Percentiles rank a stretch among this genome's conserved stretches.
Conservation (phyloP, 2,888 invertebrate species). For the Troilus luridus region DNA sequence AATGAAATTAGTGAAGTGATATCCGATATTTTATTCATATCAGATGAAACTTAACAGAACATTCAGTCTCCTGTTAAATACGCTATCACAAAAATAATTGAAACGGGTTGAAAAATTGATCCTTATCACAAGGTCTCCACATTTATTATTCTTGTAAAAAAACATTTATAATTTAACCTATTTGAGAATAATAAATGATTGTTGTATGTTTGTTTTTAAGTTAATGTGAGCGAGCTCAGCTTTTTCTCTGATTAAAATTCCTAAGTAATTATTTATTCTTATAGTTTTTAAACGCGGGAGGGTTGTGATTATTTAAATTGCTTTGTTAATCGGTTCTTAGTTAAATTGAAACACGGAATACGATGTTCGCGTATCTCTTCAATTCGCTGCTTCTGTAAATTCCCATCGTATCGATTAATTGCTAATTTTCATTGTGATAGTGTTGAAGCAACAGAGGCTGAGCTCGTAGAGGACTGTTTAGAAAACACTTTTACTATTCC, state of each 20-base stretch:
- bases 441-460: too few species aligned
- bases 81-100: slow-evolving; percentile 52
- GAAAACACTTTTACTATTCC: too few species aligned
- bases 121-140: neutral
- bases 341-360: neutral
- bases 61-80: slow-evolving; percentile 38
- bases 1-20: slow-evolving; percentile 55
- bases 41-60: slow-evolving; percentile 1
- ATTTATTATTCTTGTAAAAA: slow-evolving; percentile 36
- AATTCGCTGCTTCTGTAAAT: neutral
- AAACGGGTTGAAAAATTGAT: neutral
- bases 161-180: neutral
- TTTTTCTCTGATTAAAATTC: neutral
- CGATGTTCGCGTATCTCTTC: neutral
- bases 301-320: neutral
- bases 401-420: neutral
- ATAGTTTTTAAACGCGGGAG: neutral
- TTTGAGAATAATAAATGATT: neutral
- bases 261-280: neutral
- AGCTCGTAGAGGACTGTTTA: too few species aligned
- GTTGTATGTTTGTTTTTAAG: neutral
- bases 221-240: neutral
- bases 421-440: too few species aligned
- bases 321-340: neutral
- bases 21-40: slow-evolving; percentile 8